These are phyloP conservation scores for Rhizoglyphus robini DNA, from an alignment of 1,140 invertebrate genomes.

Conservation along the genomic window DNA sequence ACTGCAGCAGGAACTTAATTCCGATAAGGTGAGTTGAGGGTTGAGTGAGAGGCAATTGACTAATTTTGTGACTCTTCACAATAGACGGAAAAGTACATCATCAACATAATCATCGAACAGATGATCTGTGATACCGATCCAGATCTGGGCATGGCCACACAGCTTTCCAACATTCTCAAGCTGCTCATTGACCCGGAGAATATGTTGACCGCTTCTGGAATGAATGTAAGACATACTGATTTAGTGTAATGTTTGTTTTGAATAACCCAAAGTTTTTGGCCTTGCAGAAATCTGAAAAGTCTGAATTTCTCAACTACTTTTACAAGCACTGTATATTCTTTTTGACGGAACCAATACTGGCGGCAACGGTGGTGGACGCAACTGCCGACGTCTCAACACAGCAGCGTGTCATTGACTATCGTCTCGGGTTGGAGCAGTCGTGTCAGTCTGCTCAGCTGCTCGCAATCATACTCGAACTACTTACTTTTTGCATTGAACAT, in stretches of 20 bases:
- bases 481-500: conserved; percentile 99
- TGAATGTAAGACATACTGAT: conserved; percentile 44
- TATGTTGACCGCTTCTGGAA: conserved; percentile 67
- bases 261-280: conserved; percentile 4
- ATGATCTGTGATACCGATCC: conserved; percentile 54
- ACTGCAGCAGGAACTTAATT: conserved; percentile 70
- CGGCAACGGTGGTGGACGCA: conserved; percentile 66
- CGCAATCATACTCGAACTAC: conserved; percentile 80
- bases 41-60: no score
- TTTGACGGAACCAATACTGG: conserved; percentile 72
- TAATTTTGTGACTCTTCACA: background rate
- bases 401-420: background rate
- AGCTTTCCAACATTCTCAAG: conserved; percentile 81
- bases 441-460: conserved; percentile 89
- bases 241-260: conserved; percentile 12
- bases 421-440: conserved; percentile 39
- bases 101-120: conserved; percentile 96
- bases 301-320: conserved; percentile 95
- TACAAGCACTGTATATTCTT: conserved; percentile 96
- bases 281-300: conserved; percentile 74
- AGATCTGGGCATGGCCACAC: conserved; percentile 88
- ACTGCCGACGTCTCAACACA: background rate
- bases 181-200: conserved; percentile 95
- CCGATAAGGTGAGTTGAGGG: conserved; percentile 56
- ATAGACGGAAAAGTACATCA: conserved; percentile 51